phyloP scores from a whole-genome alignment of 2,797 vertebrate species.

The Rhyacichthys aspro region DNA sequence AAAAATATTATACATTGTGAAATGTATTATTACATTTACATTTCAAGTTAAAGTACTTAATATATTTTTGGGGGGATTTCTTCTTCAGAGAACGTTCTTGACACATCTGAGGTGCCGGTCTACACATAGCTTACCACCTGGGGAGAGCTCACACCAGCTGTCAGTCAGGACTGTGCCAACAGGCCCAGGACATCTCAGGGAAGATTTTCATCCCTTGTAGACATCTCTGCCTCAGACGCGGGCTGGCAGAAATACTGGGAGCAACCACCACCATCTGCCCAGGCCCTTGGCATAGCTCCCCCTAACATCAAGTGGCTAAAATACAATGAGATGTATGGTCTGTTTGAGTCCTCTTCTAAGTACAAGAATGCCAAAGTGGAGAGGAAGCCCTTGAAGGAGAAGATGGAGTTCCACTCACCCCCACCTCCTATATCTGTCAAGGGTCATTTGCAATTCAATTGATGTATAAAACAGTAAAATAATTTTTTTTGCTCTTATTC shows the following conservation, averaged over 20 bases:
- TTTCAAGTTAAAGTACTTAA: not conserved
- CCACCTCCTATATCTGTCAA: conserved; percentile 2
- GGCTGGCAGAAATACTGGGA: conserved; percentile 17
- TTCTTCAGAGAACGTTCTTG: not conserved
- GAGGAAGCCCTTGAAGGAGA: conserved; percentile 12
- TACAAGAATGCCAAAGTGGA: conserved; percentile 10
- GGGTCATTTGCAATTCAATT: no score
- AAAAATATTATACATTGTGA: no score
- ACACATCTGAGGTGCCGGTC: not conserved
- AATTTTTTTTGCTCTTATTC: not conserved
- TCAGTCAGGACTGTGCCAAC: not conserved
- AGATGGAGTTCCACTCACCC: conserved; percentile 14
- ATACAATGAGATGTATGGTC: not conserved
- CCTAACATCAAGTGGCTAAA: not conserved
- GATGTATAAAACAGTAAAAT: no score
- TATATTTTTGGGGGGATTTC: not conserved
- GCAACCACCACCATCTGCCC: conserved; percentile 1
- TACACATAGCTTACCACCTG: conserved; percentile 10
- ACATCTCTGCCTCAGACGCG: not conserved
- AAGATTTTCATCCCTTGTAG: not conserved
- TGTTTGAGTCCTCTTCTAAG: not conserved
- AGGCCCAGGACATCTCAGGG: no score
- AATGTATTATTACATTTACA: no score
- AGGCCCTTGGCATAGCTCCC: conserved; percentile 7
- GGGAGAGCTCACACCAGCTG: not conserved